These are phyloP conservation scores for Drosophila basisetae DNA, from an alignment of 2,888 invertebrate species.

Conservation along the genomic window DNA sequence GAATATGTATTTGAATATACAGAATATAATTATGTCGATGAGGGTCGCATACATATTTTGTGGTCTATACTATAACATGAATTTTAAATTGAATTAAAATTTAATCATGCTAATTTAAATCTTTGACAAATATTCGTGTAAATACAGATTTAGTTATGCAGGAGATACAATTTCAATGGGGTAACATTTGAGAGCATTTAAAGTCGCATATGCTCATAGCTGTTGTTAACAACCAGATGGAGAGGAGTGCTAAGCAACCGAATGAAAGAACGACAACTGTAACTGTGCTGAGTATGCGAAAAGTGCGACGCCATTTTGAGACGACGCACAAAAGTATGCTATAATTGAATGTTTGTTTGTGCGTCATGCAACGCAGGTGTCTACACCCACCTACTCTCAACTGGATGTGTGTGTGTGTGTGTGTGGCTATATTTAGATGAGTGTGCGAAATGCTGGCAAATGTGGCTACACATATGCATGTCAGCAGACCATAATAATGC, in stretches of 20 bases:
- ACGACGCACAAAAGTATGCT: constrained; percentile 74
- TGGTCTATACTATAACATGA: accelerated
- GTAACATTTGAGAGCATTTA: background rate
- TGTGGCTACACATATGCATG: constrained; percentile 55
- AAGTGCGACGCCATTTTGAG: constrained; percentile 66
- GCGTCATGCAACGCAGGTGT: constrained; percentile 42
- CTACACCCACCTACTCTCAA: constrained; percentile 9
- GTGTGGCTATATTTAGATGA: constrained; percentile 3
- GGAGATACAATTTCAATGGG: background rate
- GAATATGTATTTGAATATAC: background rate
- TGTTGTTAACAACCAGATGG: background rate
- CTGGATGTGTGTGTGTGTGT: constrained; percentile 4
- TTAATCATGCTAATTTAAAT: background rate
- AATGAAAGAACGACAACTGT: constrained; percentile 28
- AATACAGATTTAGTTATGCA: background rate
- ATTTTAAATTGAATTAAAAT: background rate
- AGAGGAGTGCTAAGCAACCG: constrained; percentile 14
- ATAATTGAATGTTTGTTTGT: constrained; percentile 77
- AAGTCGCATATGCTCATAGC: background rate
- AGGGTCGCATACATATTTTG: background rate
- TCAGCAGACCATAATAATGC: constrained; percentile 63
- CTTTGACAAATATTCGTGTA: background rate
- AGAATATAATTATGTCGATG: too few relatives aligned
- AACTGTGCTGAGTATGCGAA: constrained; percentile 66
- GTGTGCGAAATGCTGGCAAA: constrained; percentile 50